Base-by-base conservation (phyloP, 2,797 vertebrate genomes). In the Carduelis carduelis region DNA sequence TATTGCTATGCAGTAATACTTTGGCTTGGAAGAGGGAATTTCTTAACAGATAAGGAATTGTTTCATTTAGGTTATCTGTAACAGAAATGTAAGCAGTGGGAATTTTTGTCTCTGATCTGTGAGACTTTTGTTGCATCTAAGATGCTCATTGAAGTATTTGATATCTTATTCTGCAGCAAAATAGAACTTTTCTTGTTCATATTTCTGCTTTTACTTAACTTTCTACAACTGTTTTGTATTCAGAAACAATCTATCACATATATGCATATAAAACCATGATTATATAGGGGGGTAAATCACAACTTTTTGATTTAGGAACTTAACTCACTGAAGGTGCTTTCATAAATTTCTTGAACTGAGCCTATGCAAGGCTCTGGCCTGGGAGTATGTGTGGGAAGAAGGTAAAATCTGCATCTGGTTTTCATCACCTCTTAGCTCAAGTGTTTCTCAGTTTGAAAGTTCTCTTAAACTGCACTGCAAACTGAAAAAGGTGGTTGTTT, bases 41-140 rank as follows among this genome's bases (percentile, higher is more conserved):
- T n/a, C 30, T 74, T 69, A 59, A 66, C 28, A 74, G 35, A 76
- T 75, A 13, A 3, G 19, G 24, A 96, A 80, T 94, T 94, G 80
- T 91, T 96, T 77, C 30, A 83, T 34, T 89, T 49, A 60, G 52
- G 49, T 91, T 95, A 78, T 83, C 69, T n/a, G 41, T 63, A 90
- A 37, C 11, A 50, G 37, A 89, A 87, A 71, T 30, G 18, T 53
- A 95, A 87, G 47, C 52, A 76, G 13, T 79, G 24, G 43, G 35
- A 60, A 56, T 88, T 77, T 69, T 93, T 95, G 32, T 75, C 49
- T 89, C 64, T 59, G 55, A 35, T 53, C 7, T 72, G 1, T 68
- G 70, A 59, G 41, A 35, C 6, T 78, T 94, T 68, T 82, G 17
- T 21, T 84, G 12, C 28, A 23, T 55, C 11, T 30, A 50, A 78